Conservation (phyloP, 2,113 vertebrate genomes). For the Actinemys pallida region DNA sequence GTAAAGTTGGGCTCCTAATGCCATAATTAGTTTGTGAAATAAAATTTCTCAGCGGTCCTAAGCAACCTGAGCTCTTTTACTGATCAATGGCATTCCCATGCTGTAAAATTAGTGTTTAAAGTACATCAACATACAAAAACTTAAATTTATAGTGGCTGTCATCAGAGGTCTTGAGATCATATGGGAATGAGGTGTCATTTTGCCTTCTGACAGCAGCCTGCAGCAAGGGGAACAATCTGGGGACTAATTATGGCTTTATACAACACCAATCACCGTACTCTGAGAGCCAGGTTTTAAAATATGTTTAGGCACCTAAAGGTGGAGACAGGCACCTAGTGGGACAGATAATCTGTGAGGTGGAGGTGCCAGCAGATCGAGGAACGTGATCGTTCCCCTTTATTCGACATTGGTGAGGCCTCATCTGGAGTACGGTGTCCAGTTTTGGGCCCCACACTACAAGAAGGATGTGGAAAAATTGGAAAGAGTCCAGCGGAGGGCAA, state of each 20-base stretch:
- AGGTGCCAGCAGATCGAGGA: neutral
- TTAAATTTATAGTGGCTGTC: neutral
- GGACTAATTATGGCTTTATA: neutral
- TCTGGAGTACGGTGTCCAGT: too few relatives aligned
- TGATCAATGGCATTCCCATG: neutral
- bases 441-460: too few relatives aligned
- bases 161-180: neutral
- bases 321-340: neutral
- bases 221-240: neutral
- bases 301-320: neutral
- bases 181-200: neutral
- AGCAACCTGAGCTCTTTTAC: neutral
- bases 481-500: too few relatives aligned
- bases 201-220: neutral
- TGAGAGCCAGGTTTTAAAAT: neutral
- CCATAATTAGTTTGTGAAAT: neutral
- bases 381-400: too few relatives aligned
- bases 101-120: neutral
- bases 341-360: neutral
- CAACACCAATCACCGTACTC: neutral
- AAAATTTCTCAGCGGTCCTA: neutral
- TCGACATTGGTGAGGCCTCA: too few relatives aligned
- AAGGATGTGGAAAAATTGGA: too few relatives aligned
- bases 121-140: neutral
- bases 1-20: neutral